Evolutionary conservation across 1,140 invertebrate species (phyloP), one percentile per base, ranked within the genome.

Genomic region (Nephotettix cincticeps): DNA sequence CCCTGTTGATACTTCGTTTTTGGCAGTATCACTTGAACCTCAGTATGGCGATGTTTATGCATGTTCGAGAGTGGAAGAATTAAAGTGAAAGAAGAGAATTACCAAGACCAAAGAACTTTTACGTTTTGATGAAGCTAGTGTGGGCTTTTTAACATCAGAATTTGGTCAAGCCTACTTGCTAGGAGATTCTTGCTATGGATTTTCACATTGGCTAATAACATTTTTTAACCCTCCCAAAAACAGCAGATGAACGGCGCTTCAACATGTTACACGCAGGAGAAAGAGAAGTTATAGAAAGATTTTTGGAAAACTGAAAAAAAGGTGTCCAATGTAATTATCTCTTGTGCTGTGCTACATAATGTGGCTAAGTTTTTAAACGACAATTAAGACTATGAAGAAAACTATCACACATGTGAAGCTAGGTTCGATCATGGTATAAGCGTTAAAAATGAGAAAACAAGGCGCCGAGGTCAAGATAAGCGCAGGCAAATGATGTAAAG

Each of bases 181-280:
- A 21, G 11, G 36, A n/a, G 67, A 69, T 19, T 58, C 67, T 17
- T 19, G 67, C 54, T 69, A 69, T 58, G 67, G 67, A 14, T 58
- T 69, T 6, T 69, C 67, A 2, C 45, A 40, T 17, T 69, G 67
- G 67, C 67, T 69, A 58, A 69, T 69, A n/a, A 69, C 67, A 6
- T 19, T 45, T 9, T 69, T 69, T 30, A 30, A 43, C 19, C 47
- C 67, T 51, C 43, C 25, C 21, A 19, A 25, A 54, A 69, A n/a
- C 56, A 23, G 21, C 36, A 19, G 17, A 19, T 17, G 43, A 69
- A 56, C 19, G 47, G 17, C 4, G 32, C 14, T 69, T 69, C 67
- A 69, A 69, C 43, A 14, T 13, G 30, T 51, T 56, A 17, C 67
- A 54, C 30, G 67, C 47, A 6, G 36, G 43, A 64, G 61, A 28